Evolutionary conservation across 2,888 invertebrate genomes (phyloP).

Genomic region (Cosmopolites sordidus): DNA sequence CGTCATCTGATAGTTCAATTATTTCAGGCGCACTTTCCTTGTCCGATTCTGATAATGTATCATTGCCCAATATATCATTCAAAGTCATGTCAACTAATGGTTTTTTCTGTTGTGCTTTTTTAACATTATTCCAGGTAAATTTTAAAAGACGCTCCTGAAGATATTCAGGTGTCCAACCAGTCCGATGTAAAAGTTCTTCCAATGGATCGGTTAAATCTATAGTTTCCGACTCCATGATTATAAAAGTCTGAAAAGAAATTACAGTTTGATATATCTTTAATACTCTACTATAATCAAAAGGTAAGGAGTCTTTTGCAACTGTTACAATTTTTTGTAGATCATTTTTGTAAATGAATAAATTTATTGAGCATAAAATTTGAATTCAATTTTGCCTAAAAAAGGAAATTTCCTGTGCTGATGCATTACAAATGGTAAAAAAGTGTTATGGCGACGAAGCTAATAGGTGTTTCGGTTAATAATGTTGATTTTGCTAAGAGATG

Average conservation of each 20-base stretch:
- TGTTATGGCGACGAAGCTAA: no score
- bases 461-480: no score
- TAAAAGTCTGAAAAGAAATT: not conserved
- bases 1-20: slow-evolving; percentile 20
- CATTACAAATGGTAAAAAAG: no score
- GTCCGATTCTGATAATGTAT: not conserved
- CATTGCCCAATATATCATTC: slow-evolving; percentile 5
- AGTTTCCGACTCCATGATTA: slow-evolving; percentile 21
- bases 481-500: no score
- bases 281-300: not conserved
- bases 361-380: no score
- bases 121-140: slow-evolving; percentile 26
- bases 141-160: slow-evolving; percentile 35
- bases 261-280: not conserved
- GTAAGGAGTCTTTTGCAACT: no score
- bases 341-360: no score
- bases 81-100: slow-evolving; percentile 2
- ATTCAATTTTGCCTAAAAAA: no score
- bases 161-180: slow-evolving; percentile 40
- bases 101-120: slow-evolving; percentile 4
- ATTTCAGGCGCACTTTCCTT: slow-evolving; percentile 5
- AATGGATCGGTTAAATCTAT: slow-evolving; percentile 36
- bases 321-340: no score
- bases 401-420: no score
- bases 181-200: slow-evolving; percentile 35